Conservation (phyloP, 1,140 invertebrate species). For the Meloidogyne hapla region DNA sequence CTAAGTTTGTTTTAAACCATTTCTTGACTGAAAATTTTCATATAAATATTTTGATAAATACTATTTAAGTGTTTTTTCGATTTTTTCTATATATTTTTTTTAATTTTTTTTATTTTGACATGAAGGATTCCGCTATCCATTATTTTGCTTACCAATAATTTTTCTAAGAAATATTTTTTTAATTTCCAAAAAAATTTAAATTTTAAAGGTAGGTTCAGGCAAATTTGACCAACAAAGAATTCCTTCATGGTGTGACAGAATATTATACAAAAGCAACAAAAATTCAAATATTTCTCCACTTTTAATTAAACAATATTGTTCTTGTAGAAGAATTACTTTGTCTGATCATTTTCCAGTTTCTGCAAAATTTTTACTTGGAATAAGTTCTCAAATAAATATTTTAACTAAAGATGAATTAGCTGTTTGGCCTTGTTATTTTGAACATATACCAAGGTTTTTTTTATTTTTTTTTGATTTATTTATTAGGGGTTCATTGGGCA, state of each 20-base stretch:
- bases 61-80: too few species aligned
- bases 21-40: background rate
- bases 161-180: too few species aligned
- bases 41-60: too few species aligned
- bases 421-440: slow-evolving; percentile 22
- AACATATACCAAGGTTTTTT: slow-evolving; percentile 35
- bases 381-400: background rate
- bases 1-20: background rate
- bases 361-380: slow-evolving; percentile 22
- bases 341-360: slow-evolving; percentile 40
- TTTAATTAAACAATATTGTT: slow-evolving; percentile 25
- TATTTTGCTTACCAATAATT: too few species aligned
- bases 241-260: slow-evolving; percentile 38
- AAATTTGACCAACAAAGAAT: slow-evolving; percentile 28
- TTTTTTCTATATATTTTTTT: too few species aligned
- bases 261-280: slow-evolving; percentile 11
- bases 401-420: background rate
- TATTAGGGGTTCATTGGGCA: too few species aligned
- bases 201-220: slow-evolving; percentile 28
- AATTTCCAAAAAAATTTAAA: background rate
- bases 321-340: slow-evolving; percentile 27
- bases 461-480: background rate
- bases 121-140: too few species aligned
- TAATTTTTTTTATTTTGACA: too few species aligned
- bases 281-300: background rate